These are phyloP conservation scores for Ganaspis brasiliensis DNA, from an alignment of 2,888 invertebrate genomes.

Conservation along the genomic window DNA sequence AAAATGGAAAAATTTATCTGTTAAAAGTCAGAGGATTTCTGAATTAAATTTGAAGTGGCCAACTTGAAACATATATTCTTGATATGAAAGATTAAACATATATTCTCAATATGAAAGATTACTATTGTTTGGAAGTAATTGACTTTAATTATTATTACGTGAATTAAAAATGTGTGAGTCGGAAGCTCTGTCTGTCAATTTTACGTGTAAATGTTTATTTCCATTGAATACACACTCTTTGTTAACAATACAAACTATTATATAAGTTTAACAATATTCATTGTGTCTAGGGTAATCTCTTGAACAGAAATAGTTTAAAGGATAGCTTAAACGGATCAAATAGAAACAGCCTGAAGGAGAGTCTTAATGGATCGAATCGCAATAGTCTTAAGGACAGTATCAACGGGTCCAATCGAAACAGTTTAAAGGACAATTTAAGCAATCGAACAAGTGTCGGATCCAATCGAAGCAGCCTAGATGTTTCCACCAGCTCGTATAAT, in stretches of 20 bases:
- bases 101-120: too few relatives aligned
- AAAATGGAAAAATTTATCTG: too few relatives aligned
- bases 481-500: slow-evolving; percentile 90
- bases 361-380: slow-evolving; percentile 77
- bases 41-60: too few relatives aligned
- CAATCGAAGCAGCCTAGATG: slow-evolving; percentile 86
- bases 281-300: slow-evolving; percentile 73
- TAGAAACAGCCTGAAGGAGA: slow-evolving; percentile 78
- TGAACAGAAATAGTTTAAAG: slow-evolving; percentile 78
- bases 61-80: too few relatives aligned
- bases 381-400: slow-evolving; percentile 79
- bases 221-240: slow-evolving; percentile 21
- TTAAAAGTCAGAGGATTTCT: too few relatives aligned
- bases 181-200: background rate
- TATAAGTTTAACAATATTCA: slow-evolving; percentile 39
- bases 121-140: background rate
- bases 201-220: background rate
- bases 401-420: slow-evolving; percentile 78
- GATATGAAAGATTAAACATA: too few relatives aligned
- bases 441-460: slow-evolving; percentile 86
- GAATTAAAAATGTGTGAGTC: background rate
- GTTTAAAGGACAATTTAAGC: slow-evolving; percentile 83
- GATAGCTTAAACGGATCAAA: slow-evolving; percentile 77
- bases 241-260: slow-evolving; percentile 23
- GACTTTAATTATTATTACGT: background rate